Evolutionary conservation across 2,888 invertebrate genomes (phyloP).

Genomic region (Tetragonula carbonaria): DNA sequence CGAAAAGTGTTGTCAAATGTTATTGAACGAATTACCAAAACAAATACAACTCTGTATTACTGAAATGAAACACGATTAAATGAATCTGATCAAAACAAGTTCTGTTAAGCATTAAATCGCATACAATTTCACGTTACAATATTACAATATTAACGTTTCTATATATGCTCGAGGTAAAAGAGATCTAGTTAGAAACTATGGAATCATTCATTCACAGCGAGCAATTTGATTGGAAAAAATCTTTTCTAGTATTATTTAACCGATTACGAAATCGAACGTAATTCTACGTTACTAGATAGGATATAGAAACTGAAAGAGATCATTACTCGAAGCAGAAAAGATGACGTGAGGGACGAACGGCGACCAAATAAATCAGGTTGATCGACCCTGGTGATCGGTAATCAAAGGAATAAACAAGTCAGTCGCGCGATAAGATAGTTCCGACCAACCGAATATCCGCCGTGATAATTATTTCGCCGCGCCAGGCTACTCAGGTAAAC

Average conservation of each 20-base stretch:
- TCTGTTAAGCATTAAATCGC: too few species aligned
- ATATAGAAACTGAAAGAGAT: background rate
- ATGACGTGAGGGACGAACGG: background rate
- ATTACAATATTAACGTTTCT: too few species aligned
- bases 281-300: background rate
- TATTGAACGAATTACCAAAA: too few species aligned
- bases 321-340: background rate
- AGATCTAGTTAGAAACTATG: background rate
- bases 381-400: constrained; percentile 17
- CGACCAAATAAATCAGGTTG: constrained; percentile 19
- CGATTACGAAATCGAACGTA: background rate
- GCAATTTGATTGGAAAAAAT: too few species aligned
- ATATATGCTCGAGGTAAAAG: background rate
- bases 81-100: too few species aligned
- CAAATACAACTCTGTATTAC: background rate
- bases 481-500: constrained; percentile 37
- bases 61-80: too few species aligned
- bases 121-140: too few species aligned
- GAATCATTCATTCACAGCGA: too few species aligned
- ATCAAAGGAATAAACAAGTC: constrained; percentile 32
- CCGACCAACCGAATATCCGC: background rate
- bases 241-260: background rate
- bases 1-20: background rate
- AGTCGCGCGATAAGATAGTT: constrained; percentile 23
- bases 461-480: constrained; percentile 48